Percentiles rank a stretch among this genome's conserved stretches.
Conservation (phyloP, 2,888 invertebrate species). For the Erpobdella octoculata region DNA sequence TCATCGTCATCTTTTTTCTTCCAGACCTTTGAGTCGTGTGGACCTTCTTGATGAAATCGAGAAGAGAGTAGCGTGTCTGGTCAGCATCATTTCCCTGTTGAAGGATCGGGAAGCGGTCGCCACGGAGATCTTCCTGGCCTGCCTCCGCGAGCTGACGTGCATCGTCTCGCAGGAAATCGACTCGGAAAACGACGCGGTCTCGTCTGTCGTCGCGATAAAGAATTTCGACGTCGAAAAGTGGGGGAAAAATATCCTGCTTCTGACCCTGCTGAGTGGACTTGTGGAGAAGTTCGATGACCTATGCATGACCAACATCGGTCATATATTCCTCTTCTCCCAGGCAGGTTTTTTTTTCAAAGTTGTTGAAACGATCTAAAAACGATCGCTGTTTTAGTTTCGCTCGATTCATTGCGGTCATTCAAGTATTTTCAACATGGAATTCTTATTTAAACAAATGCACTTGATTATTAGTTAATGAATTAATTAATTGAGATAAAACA, state of each 20-base stretch:
- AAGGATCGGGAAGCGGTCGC: not conserved
- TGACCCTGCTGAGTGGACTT: not conserved
- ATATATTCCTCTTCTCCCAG: conserved; percentile 14
- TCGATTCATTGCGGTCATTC: too few species aligned
- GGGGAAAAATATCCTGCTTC: not conserved
- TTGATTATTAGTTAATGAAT: too few species aligned
- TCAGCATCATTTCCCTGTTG: not conserved
- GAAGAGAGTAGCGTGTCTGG: not conserved
- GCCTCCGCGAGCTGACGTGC: not conserved
- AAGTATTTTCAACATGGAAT: too few species aligned
- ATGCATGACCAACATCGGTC: not conserved
- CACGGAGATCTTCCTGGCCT: not conserved
- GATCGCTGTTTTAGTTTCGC: too few species aligned
- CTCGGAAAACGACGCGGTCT: not conserved
- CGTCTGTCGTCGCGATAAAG: too few species aligned
- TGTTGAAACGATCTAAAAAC: too few species aligned
- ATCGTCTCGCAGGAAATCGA: not conserved
- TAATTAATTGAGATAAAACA: too few species aligned
- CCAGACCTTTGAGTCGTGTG: not conserved
- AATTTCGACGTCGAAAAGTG: not conserved
- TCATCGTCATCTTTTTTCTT: not conserved
- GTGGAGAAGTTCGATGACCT: not conserved
- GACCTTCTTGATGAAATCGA: not conserved
- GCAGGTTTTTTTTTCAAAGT: not conserved
- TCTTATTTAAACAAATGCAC: too few species aligned